These are phyloP conservation scores for Drosophila antonietae DNA, from an alignment of 2,888 invertebrate genomes.

Conservation along the genomic window DNA sequence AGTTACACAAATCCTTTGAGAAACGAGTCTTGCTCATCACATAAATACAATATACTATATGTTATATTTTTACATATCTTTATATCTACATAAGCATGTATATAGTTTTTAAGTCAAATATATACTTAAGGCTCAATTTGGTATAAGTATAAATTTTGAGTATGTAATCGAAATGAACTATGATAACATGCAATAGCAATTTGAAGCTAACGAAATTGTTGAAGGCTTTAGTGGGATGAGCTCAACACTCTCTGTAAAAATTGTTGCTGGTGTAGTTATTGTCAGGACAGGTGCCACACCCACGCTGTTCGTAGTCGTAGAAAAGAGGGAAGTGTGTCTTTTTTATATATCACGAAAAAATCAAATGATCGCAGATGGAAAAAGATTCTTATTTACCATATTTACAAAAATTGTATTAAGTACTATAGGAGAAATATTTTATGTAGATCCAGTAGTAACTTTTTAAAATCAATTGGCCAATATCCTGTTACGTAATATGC, in stretches of 20 bases:
- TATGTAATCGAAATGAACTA: not conserved
- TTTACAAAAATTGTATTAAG: too few relatives aligned
- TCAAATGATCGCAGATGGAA: too few relatives aligned
- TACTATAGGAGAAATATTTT: too few relatives aligned
- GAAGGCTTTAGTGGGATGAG: not conserved
- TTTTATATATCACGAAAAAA: too few relatives aligned
- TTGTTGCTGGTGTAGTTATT: too few relatives aligned
- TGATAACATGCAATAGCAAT: not conserved
- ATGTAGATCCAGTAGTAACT: too few relatives aligned
- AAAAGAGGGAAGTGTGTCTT: too few relatives aligned
- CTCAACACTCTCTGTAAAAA: not conserved
- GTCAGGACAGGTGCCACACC: too few relatives aligned
- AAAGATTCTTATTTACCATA: too few relatives aligned
- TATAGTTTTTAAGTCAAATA: constrained; percentile 5
- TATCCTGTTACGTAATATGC: too few relatives aligned
- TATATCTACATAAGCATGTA: not conserved
- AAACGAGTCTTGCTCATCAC: not conserved
- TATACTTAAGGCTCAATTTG: constrained; percentile 9
- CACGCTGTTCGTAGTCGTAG: too few relatives aligned
- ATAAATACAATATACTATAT: not conserved
- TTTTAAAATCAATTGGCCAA: too few relatives aligned
- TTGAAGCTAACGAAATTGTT: not conserved
- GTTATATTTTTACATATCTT: not conserved
- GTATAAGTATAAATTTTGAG: constrained; percentile 4
- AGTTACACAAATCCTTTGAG: constrained; percentile 37